These are phyloP conservation scores for Palythoa grandiflora DNA, from an alignment of 92 coral and sea anemone genomes.

Conservation along the genomic window DNA sequence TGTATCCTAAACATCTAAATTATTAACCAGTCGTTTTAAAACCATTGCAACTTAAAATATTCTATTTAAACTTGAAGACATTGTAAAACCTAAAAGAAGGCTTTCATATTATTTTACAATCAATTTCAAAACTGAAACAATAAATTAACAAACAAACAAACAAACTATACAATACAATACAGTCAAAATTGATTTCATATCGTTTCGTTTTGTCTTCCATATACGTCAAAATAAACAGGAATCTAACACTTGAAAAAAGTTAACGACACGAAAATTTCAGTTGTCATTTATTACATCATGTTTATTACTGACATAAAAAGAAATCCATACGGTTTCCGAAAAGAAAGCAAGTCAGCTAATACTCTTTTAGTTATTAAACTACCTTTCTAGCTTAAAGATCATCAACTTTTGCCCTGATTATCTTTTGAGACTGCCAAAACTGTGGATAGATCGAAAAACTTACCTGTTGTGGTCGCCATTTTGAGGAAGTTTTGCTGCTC, in stretches of 20 bases:
- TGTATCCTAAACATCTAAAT: no score
- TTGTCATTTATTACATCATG: not conserved
- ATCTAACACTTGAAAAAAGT: not conserved
- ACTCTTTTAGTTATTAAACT: not conserved
- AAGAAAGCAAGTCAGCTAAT: not conserved
- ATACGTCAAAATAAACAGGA: not conserved
- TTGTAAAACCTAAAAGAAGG: not conserved
- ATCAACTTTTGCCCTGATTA: not conserved
- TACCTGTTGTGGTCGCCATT: slow-evolving; percentile 46
- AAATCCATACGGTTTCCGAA: not conserved
- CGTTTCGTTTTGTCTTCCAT: not conserved
- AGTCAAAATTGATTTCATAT: not conserved
- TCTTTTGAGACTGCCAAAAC: no score
- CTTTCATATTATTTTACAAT: not conserved
- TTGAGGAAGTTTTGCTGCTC: not conserved
- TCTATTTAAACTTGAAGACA: no score
- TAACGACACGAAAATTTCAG: not conserved
- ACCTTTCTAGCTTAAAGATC: not conserved
- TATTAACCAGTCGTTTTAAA: no score
- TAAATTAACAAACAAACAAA: not conserved
- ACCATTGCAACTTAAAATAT: no score
- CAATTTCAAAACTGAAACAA: not conserved
- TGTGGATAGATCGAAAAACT: not conserved
- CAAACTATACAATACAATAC: not conserved
- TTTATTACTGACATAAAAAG: not conserved